These are phyloP conservation scores for Psilopsiagon aymara DNA, from an alignment of 2,113 vertebrate species.

Conservation along the genomic window DNA sequence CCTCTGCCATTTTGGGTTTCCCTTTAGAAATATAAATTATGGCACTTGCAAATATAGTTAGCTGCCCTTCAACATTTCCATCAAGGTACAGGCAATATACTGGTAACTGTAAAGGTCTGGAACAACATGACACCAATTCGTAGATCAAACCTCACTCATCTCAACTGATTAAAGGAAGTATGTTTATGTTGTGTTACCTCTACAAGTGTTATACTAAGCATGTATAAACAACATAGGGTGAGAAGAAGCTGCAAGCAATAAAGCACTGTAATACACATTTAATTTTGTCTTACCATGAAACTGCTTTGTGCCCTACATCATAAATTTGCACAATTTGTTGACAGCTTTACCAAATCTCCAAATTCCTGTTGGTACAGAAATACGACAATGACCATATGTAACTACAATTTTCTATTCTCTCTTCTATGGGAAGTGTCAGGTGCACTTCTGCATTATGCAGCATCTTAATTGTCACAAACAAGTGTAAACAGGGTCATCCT, in stretches of 20 bases:
- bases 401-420: not conserved
- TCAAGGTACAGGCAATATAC: slow-evolving; percentile 42
- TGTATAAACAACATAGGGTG: not conserved
- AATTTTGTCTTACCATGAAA: not conserved
- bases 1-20: slow-evolving; percentile 25
- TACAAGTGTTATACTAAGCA: not conserved
- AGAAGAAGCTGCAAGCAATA: not conserved
- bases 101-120: slow-evolving; percentile 42
- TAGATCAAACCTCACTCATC: slow-evolving; percentile 48
- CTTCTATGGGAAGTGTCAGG: not conserved
- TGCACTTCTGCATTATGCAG: not conserved
- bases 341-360: not conserved
- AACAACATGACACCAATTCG: slow-evolving; percentile 51
- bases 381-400: not conserved
- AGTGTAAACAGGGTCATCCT: not conserved
- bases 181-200: slow-evolving; percentile 24
- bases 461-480: not conserved
- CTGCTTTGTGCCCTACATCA: not conserved
- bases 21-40: slow-evolving; percentile 56
- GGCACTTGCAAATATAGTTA: slow-evolving; percentile 47
- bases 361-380: not conserved
- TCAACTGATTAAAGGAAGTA: slow-evolving; percentile 22
- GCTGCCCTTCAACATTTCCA: slow-evolving; percentile 52
- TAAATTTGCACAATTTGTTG: not conserved
- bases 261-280: not conserved